These are phyloP conservation scores for Exocentrus adspersus DNA, from an alignment of 2,888 invertebrate species.

Conservation along the genomic window DNA sequence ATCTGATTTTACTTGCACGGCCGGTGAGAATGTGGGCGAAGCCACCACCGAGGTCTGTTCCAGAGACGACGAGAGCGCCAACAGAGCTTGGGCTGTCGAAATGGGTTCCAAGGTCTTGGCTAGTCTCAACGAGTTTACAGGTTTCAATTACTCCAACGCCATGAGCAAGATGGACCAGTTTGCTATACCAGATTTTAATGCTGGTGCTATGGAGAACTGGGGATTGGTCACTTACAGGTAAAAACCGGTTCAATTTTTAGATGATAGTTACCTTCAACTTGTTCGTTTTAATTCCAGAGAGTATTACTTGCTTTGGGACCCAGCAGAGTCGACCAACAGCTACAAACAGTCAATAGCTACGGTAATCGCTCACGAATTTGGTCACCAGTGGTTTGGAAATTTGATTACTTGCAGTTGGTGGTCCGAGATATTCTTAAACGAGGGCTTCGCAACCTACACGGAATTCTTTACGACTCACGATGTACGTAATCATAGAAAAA, in stretches of 20 bases:
- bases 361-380: slow-evolving; percentile 79
- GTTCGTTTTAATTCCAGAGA: slow-evolving; percentile 65
- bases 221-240: slow-evolving; percentile 25
- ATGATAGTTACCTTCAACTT: no score
- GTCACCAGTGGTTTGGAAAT: slow-evolving; percentile 88
- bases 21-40: slow-evolving; percentile 27
- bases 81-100: slow-evolving; percentile 35
- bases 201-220: slow-evolving; percentile 29
- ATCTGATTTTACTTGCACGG: slow-evolving; percentile 43
- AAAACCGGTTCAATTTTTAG: no score
- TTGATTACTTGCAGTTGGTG: slow-evolving; percentile 81
- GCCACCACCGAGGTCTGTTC: slow-evolving; percentile 44
- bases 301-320: slow-evolving; percentile 67
- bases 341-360: slow-evolving; percentile 73
- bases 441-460: slow-evolving; percentile 79
- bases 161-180: slow-evolving; percentile 21
- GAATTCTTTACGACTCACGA: slow-evolving; percentile 68
- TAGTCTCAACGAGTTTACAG: slow-evolving; percentile 41
- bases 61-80: slow-evolving; percentile 24
- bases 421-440: slow-evolving; percentile 79
- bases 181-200: slow-evolving; percentile 19
- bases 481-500: slow-evolving; percentile 29
- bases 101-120: slow-evolving; percentile 38
- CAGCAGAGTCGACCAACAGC: slow-evolving; percentile 65
- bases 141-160: slow-evolving; percentile 22